Percentiles rank a stretch among this genome's conserved stretches.
phyloP scores from a whole-genome alignment of 1,140 invertebrate genomes.

The Oscheius sp. region DNA sequence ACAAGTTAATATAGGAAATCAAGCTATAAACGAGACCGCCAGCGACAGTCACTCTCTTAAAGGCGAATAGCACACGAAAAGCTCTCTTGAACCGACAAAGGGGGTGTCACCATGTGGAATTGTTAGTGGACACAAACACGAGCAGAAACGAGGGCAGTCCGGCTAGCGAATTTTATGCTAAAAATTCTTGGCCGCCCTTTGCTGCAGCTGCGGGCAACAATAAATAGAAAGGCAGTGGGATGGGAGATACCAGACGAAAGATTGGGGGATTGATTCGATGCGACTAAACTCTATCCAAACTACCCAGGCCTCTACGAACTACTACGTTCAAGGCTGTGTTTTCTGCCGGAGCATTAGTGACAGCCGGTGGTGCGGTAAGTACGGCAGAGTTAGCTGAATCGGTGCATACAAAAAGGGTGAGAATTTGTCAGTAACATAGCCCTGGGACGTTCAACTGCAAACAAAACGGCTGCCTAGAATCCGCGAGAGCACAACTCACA shows the following conservation, averaged over 20 bases:
- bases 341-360: not conserved
- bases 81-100: conserved; percentile 5
- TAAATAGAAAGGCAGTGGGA: conserved; percentile 22
- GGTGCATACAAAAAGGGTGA: not conserved
- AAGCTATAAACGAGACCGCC: not conserved
- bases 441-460: not conserved
- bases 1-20: not conserved
- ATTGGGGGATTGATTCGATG: not conserved
- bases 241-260: conserved; percentile 10
- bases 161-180: conserved; percentile 39
- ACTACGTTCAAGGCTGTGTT: not conserved
- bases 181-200: conserved; percentile 26
- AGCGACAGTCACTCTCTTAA: not conserved
- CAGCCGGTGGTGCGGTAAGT: too few species aligned
- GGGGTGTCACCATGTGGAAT: too few species aligned
- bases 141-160: conserved; percentile 19
- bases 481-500: too few species aligned
- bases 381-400: conserved; percentile 10
- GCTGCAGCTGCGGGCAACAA: conserved; percentile 1
- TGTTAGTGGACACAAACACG: not conserved
- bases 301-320: not conserved
- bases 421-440: not conserved
- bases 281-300: not conserved
- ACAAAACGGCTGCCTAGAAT: not conserved
- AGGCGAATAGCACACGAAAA: conserved; percentile 13